Conservation (phyloP, 2,113 vertebrate species). For the Leptodactylus fuscus region DNA sequence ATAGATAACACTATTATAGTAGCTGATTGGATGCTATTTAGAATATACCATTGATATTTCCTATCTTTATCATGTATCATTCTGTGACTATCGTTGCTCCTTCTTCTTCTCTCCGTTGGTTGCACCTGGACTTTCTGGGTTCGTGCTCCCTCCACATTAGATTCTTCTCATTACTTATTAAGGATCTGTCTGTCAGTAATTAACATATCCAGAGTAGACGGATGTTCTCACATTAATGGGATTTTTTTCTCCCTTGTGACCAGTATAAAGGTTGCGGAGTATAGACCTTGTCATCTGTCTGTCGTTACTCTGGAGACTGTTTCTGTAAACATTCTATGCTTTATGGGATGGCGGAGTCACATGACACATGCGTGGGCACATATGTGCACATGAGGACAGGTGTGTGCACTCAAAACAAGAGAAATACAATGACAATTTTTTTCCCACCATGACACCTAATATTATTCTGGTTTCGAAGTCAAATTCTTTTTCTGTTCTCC, state of each 20-base stretch:
- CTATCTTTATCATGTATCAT: neutral
- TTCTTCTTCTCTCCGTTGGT: neutral
- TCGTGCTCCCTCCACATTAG: neutral
- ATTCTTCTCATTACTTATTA: constrained; percentile 27
- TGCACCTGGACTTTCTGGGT: neutral
- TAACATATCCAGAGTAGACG: constrained; percentile 11
- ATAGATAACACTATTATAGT: neutral
- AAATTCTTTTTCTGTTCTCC: too few species aligned
- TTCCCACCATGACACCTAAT: too few species aligned
- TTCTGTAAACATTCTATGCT: neutral
- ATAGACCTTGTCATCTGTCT: neutral
- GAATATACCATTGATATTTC: neutral
- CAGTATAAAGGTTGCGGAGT: constrained; percentile 22
- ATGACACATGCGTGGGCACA: neutral
- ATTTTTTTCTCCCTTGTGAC: constrained; percentile 18
- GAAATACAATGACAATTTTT: too few species aligned
- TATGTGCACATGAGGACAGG: neutral
- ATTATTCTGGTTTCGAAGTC: too few species aligned
- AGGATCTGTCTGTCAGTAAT: constrained; percentile 35
- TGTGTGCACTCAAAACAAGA: neutral
- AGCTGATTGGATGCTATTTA: neutral
- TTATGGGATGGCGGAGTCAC: neutral
- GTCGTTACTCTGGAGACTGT: neutral
- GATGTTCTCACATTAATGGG: constrained; percentile 1
- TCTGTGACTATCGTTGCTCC: neutral